phyloP scores from a whole-genome alignment of 23 tunicate species.

The Trididemnum miniatum region DNA sequence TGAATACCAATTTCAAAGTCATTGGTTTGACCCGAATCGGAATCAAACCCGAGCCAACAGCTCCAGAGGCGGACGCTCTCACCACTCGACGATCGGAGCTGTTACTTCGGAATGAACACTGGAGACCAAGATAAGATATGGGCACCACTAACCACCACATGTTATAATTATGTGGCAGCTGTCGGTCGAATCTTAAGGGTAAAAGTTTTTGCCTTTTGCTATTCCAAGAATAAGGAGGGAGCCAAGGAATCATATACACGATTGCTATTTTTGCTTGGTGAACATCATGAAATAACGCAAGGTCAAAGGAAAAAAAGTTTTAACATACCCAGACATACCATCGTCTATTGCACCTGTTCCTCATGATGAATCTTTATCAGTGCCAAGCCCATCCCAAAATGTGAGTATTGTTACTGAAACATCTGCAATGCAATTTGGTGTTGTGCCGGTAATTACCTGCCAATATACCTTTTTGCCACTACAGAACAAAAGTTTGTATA shows the following conservation, averaged over 20 bases:
- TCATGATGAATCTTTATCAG: conserved; percentile 24
- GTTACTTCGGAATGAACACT: conserved; percentile 34
- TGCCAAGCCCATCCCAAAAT: conserved; percentile 39
- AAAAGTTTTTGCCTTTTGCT: conserved; percentile 37
- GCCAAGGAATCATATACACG: conserved; percentile 4
- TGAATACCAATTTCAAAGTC: too few species aligned
- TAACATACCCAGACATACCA: conserved; percentile 32
- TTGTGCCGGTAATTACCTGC: not conserved
- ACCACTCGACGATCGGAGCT: too few species aligned
- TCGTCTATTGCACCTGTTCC: conserved; percentile 38
- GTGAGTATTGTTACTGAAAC: conserved; percentile 15
- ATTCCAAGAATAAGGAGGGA: conserved; percentile 16
- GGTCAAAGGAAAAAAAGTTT: conserved; percentile 34
- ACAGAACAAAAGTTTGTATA: conserved; percentile 17
- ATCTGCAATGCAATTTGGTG: too few species aligned
- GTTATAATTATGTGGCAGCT: conserved; percentile 47
- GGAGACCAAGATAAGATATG: conserved; percentile 28
- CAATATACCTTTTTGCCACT: conserved; percentile 13
- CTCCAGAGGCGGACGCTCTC: too few species aligned
- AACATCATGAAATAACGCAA: conserved; percentile 30
- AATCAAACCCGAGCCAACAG: too few species aligned
- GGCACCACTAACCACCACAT: conserved; percentile 25
- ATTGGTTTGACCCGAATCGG: too few species aligned
- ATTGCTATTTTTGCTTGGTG: conserved; percentile 27
- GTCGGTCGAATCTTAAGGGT: conserved; percentile 40